These are phyloP conservation scores for Coecobrya sp. DNA, from an alignment of 2,888 invertebrate genomes.

Conservation along the genomic window DNA sequence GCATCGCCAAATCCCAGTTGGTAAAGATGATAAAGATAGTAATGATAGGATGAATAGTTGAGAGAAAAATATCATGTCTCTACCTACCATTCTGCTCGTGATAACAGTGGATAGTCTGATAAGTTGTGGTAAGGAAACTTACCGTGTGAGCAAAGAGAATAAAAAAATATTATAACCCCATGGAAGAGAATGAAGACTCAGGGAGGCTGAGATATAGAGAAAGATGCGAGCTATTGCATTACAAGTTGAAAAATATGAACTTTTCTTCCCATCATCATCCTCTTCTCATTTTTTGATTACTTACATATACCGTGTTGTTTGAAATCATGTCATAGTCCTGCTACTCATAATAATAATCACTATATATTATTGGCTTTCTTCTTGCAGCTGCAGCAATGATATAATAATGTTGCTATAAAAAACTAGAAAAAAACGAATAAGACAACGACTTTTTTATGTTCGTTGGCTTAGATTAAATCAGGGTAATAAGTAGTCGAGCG, in stretches of 20 bases:
- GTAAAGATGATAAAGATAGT: slow-evolving; percentile 31
- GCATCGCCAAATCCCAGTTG: background rate
- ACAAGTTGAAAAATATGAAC: background rate
- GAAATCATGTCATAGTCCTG: slow-evolving; percentile 1
- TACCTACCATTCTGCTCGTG: slow-evolving; percentile 7
- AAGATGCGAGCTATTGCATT: background rate
- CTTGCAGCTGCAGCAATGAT: background rate
- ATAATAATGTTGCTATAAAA: slow-evolving; percentile 18
- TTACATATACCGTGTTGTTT: background rate
- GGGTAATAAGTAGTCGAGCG: slow-evolving; percentile 69
- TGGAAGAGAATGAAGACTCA: background rate
- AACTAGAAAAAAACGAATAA: slow-evolving; percentile 50
- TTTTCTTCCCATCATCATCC: slow-evolving; percentile 50
- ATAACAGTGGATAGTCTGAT: background rate
- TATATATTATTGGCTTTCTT: too few species aligned
- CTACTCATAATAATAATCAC: slow-evolving; percentile 32
- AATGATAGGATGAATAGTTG: slow-evolving; percentile 2
- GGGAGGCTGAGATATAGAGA: background rate
- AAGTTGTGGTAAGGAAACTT: background rate
- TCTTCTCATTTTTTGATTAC: background rate
- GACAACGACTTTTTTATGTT: slow-evolving; percentile 73
- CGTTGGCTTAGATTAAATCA: slow-evolving; percentile 68
- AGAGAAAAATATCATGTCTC: background rate
- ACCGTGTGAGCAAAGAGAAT: slow-evolving; percentile 29
- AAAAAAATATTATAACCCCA: slow-evolving; percentile 21